Conservation (phyloP, 2,113 vertebrate genomes). For the Nannospalax galili region DNA sequence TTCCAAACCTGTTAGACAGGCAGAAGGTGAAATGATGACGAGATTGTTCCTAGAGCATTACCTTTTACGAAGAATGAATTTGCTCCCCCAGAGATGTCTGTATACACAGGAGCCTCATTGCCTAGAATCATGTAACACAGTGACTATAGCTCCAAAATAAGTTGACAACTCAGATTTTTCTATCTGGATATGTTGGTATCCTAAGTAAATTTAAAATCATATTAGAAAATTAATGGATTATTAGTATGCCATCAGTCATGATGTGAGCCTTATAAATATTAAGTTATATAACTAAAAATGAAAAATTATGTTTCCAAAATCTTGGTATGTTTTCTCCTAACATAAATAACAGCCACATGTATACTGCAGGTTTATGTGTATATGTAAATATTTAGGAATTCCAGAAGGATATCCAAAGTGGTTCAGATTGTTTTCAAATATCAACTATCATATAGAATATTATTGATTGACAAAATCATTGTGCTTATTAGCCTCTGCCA, state of each 20-base stretch:
- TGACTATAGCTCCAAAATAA: background rate
- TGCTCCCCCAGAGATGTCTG: background rate
- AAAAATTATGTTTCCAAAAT: background rate
- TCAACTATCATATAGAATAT: background rate
- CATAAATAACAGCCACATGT: background rate
- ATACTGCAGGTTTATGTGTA: background rate
- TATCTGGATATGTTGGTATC: background rate
- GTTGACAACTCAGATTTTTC: background rate
- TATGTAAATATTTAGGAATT: background rate
- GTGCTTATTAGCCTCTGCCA: background rate
- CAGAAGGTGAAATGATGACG: conserved; percentile 34
- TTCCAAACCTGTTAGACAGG: background rate
- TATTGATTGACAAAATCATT: background rate
- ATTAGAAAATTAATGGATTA: background rate
- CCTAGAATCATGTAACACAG: background rate
- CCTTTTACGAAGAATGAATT: background rate
- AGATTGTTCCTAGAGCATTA: background rate
- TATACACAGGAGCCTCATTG: background rate
- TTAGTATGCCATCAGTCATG: background rate
- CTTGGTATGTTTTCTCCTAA: background rate
- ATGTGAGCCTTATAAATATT: background rate
- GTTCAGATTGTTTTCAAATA: background rate
- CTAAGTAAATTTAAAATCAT: background rate
- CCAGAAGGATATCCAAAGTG: background rate
- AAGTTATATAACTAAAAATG: background rate